A percentile compares a stretch with the other conserved stretches of the same genome.
Evolutionary conservation across 1,140 invertebrate genomes (phyloP).

Genomic region (Hyles vespertilio): DNA sequence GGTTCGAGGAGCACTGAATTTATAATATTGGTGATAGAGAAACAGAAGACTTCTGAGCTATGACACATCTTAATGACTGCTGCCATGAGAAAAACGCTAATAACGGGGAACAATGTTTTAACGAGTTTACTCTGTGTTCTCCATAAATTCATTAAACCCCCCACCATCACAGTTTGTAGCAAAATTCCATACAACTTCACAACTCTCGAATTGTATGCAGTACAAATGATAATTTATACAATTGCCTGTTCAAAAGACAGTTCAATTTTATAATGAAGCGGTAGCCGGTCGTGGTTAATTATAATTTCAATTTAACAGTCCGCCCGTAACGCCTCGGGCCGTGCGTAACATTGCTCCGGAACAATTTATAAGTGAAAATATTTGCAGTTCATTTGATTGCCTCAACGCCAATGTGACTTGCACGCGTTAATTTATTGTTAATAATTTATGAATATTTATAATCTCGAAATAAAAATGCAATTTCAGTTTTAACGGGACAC

Average conservation of each 20-base stretch:
- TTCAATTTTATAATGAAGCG: slow-evolving; percentile 53
- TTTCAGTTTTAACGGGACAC: too few species aligned
- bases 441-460: too few species aligned
- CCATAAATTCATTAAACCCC: too few species aligned
- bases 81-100: too few species aligned
- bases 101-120: too few species aligned
- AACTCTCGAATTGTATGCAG: slow-evolving; percentile 10
- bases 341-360: slow-evolving; percentile 14
- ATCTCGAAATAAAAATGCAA: too few species aligned
- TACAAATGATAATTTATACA: slow-evolving; percentile 36
- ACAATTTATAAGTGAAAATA: slow-evolving; percentile 32
- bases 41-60: too few species aligned
- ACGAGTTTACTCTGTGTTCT: too few species aligned
- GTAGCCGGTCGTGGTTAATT: slow-evolving; percentile 50
- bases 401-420: background rate
- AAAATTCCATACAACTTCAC: slow-evolving; percentile 20
- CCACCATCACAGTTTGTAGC: background rate
- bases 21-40: too few species aligned
- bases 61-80: too few species aligned
- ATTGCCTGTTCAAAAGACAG: slow-evolving; percentile 46
- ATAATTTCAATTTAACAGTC: slow-evolving; percentile 60
- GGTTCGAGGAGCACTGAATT: too few species aligned
- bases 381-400: slow-evolving; percentile 20
- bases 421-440: too few species aligned
- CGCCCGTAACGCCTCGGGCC: slow-evolving; percentile 31